Conservation (phyloP, 1,140 invertebrate species). For the Tetramorium simillimum region DNA sequence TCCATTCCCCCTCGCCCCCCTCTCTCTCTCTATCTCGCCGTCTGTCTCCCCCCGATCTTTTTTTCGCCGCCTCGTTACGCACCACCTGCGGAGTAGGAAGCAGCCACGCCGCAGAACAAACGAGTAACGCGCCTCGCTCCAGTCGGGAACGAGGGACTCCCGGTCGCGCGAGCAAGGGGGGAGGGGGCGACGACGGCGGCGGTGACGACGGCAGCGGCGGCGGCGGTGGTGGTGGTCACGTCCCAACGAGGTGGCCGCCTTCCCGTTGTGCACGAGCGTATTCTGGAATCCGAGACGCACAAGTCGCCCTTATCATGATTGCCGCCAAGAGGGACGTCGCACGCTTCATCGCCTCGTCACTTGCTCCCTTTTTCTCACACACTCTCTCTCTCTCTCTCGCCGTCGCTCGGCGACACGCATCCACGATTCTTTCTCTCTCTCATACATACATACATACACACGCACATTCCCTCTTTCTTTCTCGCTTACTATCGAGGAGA, state of each 20-base stretch:
- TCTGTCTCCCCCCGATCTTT: conserved; percentile 51
- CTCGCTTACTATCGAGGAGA: conserved; percentile 34
- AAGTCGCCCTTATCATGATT: conserved; percentile 63
- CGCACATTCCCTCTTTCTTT: not conserved
- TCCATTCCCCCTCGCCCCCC: conserved; percentile 64
- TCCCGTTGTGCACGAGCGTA: conserved; percentile 31
- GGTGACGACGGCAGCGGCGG: no score
- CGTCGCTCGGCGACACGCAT: no score
- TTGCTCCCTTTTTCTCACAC: not conserved
- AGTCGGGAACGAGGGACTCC: conserved; percentile 51
- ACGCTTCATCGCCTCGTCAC: conserved; percentile 5
- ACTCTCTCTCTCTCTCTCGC: conserved; percentile 1
- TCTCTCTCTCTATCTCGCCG: not conserved
- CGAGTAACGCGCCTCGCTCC: conserved; percentile 47
- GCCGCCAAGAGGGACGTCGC: conserved; percentile 1
- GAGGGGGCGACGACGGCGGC: not conserved
- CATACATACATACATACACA: not conserved
- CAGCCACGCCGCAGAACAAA: conserved; percentile 58
- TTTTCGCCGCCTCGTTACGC: conserved; percentile 63
- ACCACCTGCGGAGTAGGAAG: conserved; percentile 54
- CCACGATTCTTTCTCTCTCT: no score
- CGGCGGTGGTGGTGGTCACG: not conserved
- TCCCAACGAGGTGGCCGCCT: conserved; percentile 32
- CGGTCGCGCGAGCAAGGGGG: conserved; percentile 12
- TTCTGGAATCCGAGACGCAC: conserved; percentile 65